Base-by-base conservation (phyloP, 2,888 invertebrate genomes). In the Hyalella azteca region DNA sequence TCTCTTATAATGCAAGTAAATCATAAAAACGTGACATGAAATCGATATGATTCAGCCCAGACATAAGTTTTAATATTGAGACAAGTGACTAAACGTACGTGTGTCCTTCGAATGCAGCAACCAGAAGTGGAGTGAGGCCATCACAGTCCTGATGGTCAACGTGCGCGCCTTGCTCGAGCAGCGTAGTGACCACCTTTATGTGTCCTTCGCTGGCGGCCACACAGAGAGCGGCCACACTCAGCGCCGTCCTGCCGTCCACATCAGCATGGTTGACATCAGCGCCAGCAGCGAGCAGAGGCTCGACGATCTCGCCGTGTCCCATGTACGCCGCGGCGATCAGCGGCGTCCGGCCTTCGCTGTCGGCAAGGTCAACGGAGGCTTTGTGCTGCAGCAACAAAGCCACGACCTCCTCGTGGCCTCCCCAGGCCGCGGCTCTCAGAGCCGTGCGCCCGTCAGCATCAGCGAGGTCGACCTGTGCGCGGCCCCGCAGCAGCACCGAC, bases 401-500 rank as follows among this genome's bases (percentile, higher is more conserved):
- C 40, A 89, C 90, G 49, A 89, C 88, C 78, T 89, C 89, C 73
- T 89, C 88, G 85, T 90, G 89, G 2, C 89, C 89, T 36, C 89
- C 89, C 89, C 89, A 90, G 26, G 97, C 96, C 3, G 90, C 89
- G 0, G 97, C 97, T 85, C 97, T 94, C 60, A 97, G 90, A 0
- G 97, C 95, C 0, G 97, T 97, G 85, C 97, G 91, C 22, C 94
- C 95, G 87, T 96, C 95, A 41, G 94, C 93, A 88, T 97, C 97
- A 3, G 95, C 84, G 7, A 82, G 78, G 40, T 84, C 83, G 7
- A 83, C 84, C 75, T 78, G 81, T 19, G 87, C 88, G 87, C 92
- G 92, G 90, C 94, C 93, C 78, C 87, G 86, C 73, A 88, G 85
- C 39, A 88, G 85, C n/a, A 86, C 86, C 73, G 87, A 87, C 39